Evolutionary conservation across 2,797 vertebrate species (phyloP).

Genomic region (Allobates femoralis): DNA sequence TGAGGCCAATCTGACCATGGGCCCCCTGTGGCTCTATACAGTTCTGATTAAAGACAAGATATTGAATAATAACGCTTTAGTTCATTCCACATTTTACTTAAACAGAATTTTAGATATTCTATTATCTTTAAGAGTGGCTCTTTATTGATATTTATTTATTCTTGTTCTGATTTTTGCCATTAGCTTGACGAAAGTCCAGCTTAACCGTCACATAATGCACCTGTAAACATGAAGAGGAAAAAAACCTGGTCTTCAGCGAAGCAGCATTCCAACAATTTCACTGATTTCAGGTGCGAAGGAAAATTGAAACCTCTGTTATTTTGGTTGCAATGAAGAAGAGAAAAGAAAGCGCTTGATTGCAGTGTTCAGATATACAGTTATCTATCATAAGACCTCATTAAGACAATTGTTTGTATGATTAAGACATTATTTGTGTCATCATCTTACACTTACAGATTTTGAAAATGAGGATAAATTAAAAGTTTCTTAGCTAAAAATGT

Average conservation of each 20-base stretch:
- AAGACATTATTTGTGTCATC: slow-evolving; percentile 61
- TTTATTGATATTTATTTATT: not conserved
- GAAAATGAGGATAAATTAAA: slow-evolving; percentile 24
- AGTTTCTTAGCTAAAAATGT: slow-evolving; percentile 39
- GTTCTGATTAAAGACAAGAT: not conserved
- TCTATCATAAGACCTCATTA: slow-evolving; percentile 60
- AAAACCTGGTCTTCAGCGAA: not conserved
- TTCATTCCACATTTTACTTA: not conserved
- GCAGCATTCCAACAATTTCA: slow-evolving; percentile 25
- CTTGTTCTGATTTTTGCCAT: not conserved
- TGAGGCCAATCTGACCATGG: too few species aligned
- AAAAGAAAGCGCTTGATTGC: slow-evolving; percentile 63
- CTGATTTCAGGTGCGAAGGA: slow-evolving; percentile 56
- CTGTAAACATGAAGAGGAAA: not conserved
- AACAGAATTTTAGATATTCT: too few species aligned
- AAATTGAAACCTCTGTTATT: slow-evolving; percentile 60
- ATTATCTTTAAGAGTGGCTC: not conserved
- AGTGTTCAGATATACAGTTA: slow-evolving; percentile 56
- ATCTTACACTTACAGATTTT: slow-evolving; percentile 50
- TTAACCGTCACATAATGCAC: not conserved
- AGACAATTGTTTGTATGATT: slow-evolving; percentile 64
- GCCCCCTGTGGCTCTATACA: too few species aligned
- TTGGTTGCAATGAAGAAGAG: slow-evolving; percentile 50
- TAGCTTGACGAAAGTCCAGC: not conserved
- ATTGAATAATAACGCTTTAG: not conserved